Percentiles rank a stretch among this genome's conserved stretches.
These are phyloP conservation scores for Rosalia funebris DNA, from an alignment of 2,888 invertebrate genomes.

Conservation along the genomic window DNA sequence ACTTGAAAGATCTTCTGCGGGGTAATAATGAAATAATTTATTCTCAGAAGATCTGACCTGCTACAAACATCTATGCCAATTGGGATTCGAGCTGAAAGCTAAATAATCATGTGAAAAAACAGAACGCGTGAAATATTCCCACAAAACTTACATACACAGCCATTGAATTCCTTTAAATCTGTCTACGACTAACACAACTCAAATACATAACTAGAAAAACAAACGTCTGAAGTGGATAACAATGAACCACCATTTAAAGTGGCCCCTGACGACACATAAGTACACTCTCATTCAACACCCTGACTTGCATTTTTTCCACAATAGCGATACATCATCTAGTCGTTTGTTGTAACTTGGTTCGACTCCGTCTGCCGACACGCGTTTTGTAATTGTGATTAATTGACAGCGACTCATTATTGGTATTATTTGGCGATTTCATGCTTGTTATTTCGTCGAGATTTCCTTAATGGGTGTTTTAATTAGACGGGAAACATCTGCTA, in stretches of 20 bases:
- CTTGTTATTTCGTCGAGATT: conserved; percentile 43
- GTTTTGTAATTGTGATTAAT: conserved; percentile 53
- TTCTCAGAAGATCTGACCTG: no score
- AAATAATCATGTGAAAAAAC: no score
- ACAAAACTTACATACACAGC: no score
- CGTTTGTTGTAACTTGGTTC: conserved; percentile 49
- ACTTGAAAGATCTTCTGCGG: no score
- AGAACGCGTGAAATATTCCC: no score
- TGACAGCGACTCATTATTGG: conserved; percentile 48
- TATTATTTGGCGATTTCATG: conserved; percentile 50
- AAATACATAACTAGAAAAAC: no score
- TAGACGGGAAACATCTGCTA: no score
- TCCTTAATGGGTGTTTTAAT: conserved; percentile 18
- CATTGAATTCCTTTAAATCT: no score
- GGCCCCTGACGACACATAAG: conserved; percentile 38
- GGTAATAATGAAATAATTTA: no score
- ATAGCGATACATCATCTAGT: conserved; percentile 49
- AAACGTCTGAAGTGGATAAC: conserved; percentile 3
- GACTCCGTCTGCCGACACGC: conserved; percentile 46
- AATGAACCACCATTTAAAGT: conserved; percentile 15
- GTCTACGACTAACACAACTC: no score
- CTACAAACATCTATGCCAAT: no score
- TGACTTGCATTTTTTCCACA: conserved; percentile 55
- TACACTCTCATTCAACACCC: conserved; percentile 48
- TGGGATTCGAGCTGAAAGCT: no score